Percentiles rank a stretch among this genome's conserved stretches.
These are phyloP conservation scores for Grammomys surdaster DNA, from an alignment of 2,113 vertebrate species.

Conservation along the genomic window DNA sequence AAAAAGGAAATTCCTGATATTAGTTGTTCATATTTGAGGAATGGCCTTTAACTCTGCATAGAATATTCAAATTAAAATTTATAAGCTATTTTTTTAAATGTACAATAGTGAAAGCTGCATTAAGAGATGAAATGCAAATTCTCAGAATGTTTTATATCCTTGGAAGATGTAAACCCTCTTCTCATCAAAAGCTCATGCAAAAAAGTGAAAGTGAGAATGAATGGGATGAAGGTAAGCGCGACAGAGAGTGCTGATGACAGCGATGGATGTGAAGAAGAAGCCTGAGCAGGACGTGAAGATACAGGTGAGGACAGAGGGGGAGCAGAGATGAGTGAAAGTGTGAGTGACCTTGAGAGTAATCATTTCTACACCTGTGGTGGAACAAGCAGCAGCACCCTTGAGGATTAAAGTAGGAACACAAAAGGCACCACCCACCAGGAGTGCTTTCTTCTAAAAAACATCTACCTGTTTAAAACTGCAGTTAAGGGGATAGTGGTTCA, in stretches of 20 bases:
- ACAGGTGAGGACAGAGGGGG: background rate
- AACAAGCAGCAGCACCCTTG: background rate
- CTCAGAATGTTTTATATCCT: conserved; percentile 39
- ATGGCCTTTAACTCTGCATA: background rate
- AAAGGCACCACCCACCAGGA: background rate
- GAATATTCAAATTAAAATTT: conserved; percentile 36
- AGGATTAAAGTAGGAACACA: conserved; percentile 31
- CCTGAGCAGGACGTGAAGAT: background rate
- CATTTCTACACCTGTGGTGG: background rate
- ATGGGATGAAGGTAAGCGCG: background rate
- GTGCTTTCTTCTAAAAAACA: conserved; percentile 50
- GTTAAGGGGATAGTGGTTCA: background rate
- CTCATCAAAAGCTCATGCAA: background rate
- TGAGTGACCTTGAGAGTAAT: background rate
- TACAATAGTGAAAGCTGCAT: conserved; percentile 20
- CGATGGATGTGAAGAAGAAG: too few species aligned
- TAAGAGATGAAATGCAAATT: conserved; percentile 25
- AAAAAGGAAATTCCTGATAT: conserved; percentile 44
- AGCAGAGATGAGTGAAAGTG: background rate
- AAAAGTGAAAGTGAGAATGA: background rate
- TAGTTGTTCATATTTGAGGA: conserved; percentile 10
- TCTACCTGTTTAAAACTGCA: conserved; percentile 18
- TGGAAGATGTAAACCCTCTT: conserved; percentile 32
- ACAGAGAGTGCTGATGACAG: background rate
- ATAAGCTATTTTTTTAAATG: conserved; percentile 31